Evolutionary conservation across 2,797 vertebrate genomes (phyloP).

Genomic region (Pangasius larnaudii): DNA sequence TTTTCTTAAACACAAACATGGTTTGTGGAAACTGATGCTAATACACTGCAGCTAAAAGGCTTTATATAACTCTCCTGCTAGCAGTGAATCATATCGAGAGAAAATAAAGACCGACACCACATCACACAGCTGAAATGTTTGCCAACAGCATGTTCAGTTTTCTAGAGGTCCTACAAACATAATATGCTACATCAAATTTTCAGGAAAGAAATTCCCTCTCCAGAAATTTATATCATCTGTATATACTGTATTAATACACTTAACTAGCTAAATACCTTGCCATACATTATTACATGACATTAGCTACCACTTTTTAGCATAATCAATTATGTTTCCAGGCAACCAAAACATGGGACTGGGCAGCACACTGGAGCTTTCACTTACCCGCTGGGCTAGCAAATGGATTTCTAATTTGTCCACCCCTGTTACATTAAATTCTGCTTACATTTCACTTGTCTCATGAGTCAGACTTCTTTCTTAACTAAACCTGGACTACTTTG

Average conservation of each 20-base stretch:
- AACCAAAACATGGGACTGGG: neutral
- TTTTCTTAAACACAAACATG: neutral
- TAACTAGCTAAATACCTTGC: too few species aligned
- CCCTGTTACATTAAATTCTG: neutral
- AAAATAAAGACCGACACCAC: neutral
- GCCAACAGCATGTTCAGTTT: neutral
- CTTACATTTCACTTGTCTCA: constrained; percentile 8
- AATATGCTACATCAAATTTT: neutral
- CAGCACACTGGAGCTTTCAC: neutral
- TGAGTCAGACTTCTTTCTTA: neutral
- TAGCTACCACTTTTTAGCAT: neutral
- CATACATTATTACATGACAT: too few species aligned
- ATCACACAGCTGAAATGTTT: neutral
- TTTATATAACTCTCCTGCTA: neutral
- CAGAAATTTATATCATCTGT: neutral
- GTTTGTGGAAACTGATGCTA: neutral
- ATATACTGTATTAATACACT: neutral
- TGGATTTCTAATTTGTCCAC: constrained; percentile 10
- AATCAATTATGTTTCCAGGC: neutral
- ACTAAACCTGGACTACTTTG: constrained; percentile 21
- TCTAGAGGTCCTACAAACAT: neutral
- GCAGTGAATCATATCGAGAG: neutral
- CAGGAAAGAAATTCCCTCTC: neutral
- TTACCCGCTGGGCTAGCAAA: neutral
- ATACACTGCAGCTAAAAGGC: neutral